Conservation (phyloP, 1,140 invertebrate species). For the Mamestra configurata region DNA sequence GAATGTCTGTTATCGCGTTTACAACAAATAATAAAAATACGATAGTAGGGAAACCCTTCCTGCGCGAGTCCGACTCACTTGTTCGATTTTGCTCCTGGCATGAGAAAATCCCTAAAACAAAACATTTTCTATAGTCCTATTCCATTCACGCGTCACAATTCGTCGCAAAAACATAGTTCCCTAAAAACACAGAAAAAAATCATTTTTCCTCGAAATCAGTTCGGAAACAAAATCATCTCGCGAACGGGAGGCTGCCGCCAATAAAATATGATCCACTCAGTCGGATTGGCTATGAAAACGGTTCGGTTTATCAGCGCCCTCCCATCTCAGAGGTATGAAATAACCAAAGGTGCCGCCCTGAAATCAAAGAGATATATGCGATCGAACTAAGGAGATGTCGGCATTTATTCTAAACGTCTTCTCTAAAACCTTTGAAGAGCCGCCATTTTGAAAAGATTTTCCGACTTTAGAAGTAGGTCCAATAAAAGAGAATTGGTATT, state of each 20-base stretch:
- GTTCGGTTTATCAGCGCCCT: background rate
- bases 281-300: background rate
- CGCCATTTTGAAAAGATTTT: background rate
- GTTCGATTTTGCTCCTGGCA: too few species aligned
- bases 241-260: background rate
- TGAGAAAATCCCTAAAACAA: too few species aligned
- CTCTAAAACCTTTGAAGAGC: background rate
- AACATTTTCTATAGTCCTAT: too few species aligned
- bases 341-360: background rate
- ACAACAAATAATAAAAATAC: too few species aligned
- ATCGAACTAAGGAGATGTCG: background rate
- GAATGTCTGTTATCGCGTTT: too few species aligned
- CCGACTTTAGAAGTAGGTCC: too few species aligned
- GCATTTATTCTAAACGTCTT: background rate
- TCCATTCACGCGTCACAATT: too few species aligned
- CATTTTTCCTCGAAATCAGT: background rate
- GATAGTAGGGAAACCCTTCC: too few species aligned
- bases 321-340: background rate
- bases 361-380: background rate
- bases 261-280: conserved; percentile 9
- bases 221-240: background rate
- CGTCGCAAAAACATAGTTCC: background rate
- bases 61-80: too few species aligned
- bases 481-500: too few species aligned
- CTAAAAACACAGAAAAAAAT: background rate